These are phyloP conservation scores for Perizoma flavofasciatum DNA, from an alignment of 2,888 invertebrate genomes.

Conservation along the genomic window DNA sequence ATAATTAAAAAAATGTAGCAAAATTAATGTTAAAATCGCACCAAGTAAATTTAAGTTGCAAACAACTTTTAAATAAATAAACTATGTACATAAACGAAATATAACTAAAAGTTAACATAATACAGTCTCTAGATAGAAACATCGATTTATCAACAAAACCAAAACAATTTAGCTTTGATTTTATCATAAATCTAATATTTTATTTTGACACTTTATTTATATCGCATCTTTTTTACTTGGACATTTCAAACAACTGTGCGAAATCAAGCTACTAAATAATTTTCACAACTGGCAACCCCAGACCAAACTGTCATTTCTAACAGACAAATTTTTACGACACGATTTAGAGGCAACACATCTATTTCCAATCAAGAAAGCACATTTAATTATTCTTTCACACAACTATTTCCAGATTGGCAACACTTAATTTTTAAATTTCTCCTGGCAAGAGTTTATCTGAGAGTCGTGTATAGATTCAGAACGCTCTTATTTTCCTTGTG, in stretches of 20 bases:
- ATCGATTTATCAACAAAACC: conserved; percentile 21
- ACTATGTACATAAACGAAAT: conserved; percentile 40
- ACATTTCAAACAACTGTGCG: too few species aligned
- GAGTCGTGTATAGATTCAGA: conserved; percentile 94
- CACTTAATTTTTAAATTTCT: conserved; percentile 2
- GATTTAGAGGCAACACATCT: conserved; percentile 9
- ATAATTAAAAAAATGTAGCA: conserved; percentile 14
- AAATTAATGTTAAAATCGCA: conserved; percentile 9
- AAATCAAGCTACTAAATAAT: background rate
- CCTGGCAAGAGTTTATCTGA: conserved; percentile 63
- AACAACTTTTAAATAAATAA: conserved; percentile 39
- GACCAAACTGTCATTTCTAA: background rate
- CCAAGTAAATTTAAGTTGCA: conserved; percentile 30
- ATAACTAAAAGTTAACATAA: conserved; percentile 39
- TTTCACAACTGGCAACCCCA: conserved; percentile 22
- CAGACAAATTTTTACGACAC: too few species aligned
- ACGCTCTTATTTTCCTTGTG: conserved; percentile 97
- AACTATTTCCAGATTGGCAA: conserved; percentile 8
- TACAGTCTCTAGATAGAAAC: conserved; percentile 20
- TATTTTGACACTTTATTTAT: conserved; percentile 8
- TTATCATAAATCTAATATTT: conserved; percentile 22
- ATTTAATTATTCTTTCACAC: background rate
- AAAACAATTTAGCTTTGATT: conserved; percentile 19
- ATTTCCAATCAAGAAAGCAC: too few species aligned
- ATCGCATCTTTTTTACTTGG: background rate